A percentile compares a stretch with the other conserved stretches of the same genome.
Evolutionary conservation across 2,113 vertebrate genomes (phyloP).

Genomic region (Microcebus murinus): DNA sequence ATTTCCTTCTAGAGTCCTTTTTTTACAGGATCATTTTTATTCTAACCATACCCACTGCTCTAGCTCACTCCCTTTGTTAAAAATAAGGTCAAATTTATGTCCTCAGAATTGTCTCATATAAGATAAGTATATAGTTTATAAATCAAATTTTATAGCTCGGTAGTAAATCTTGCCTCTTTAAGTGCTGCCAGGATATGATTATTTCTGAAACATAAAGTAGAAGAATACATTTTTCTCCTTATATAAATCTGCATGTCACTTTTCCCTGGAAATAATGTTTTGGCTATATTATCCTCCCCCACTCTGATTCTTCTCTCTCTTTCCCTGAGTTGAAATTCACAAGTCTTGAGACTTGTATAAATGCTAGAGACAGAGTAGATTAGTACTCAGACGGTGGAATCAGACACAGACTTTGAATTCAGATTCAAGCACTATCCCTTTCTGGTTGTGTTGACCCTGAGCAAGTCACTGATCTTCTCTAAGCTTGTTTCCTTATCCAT

Average conservation of each 20-base stretch:
- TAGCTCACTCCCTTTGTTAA: neutral
- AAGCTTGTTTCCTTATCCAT: neutral
- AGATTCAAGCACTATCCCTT: neutral
- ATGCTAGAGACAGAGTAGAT: neutral
- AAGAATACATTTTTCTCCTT: slow-evolving; percentile 30
- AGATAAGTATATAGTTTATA: neutral
- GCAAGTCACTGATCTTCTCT: neutral
- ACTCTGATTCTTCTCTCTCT: neutral
- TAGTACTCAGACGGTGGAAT: neutral
- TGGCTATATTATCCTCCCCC: neutral
- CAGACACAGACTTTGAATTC: neutral
- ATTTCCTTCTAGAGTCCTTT: neutral
- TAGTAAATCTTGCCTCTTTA: neutral
- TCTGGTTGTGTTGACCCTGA: neutral
- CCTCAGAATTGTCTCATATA: neutral
- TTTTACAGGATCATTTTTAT: slow-evolving; percentile 14
- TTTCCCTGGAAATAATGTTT: slow-evolving; percentile 27
- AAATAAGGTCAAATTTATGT: slow-evolving; percentile 13
- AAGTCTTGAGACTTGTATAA: neutral
- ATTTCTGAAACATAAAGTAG: slow-evolving; percentile 3
- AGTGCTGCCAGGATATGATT: neutral
- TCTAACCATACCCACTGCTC: neutral
- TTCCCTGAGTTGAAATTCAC: neutral
- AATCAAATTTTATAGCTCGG: neutral
- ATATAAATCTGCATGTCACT: neutral